Evolutionary conservation across 1,140 invertebrate species (phyloP), one percentile per base, ranked within the genome.

Genomic region (Pantala flavescens): DNA sequence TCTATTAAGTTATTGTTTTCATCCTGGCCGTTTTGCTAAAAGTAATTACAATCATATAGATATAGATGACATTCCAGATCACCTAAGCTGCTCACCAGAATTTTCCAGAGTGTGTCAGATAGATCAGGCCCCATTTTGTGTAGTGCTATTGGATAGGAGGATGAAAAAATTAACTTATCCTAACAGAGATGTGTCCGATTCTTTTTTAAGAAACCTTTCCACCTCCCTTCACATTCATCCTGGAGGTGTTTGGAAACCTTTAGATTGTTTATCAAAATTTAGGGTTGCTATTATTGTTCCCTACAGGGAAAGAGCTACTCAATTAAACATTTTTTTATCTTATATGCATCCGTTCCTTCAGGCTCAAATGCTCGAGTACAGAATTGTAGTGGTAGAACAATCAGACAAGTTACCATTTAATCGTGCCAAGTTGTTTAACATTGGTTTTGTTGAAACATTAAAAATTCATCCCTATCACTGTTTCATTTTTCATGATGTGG

Each of bases 401-500:
- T 88, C 87, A 74, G 86, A 88, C 73, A 84, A 86, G 5, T 83
- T 85, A 71, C 90, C 92, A 16, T 98, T 98, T 80, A 99, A 98
- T 85, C 88, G 95, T 79, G 97, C 93, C 0, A 94, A 95, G 81
- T 85, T 99, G 11, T 91, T 98, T 79, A 98, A 99, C 81, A 90
- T 96, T 77, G 97, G 95, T 0, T 96, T 94, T 77, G 82, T 86
- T 7, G 90, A 94, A 79, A 93, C 94, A 0, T 81, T 85, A 36
- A 86, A 85, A 77, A 87, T 88, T 43, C 87, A 86, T 74, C 87
- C 89, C 71, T 95, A 90, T 82, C 89, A 93, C 24, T 99, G 97
- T 80, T 89, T 97, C 71, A 90, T 98, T 73, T 92, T 99, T 79
- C 96, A 98, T 83, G 96, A 99, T 81, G 93, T 98, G 70, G 96